Percentiles rank a stretch among this genome's conserved stretches.
Conservation (phyloP, 2,888 invertebrate species). For the Cataglyphis livida region DNA sequence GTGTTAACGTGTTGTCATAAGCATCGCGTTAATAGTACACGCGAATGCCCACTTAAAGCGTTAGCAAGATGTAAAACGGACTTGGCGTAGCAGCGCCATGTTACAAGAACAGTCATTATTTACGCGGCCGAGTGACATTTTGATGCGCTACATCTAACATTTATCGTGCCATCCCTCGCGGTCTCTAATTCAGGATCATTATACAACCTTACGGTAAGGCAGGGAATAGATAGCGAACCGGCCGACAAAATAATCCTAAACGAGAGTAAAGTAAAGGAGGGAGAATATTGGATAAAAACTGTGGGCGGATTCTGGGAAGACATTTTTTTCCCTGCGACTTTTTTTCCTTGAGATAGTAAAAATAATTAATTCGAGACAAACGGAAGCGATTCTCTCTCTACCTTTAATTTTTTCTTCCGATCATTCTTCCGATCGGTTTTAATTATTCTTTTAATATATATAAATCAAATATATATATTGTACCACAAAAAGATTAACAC, state of each 20-base stretch:
- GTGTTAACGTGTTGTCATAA: constrained; percentile 29
- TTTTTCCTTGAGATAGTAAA: not conserved
- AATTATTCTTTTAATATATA: not conserved
- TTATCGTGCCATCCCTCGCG: constrained; percentile 21
- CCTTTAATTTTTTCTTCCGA: not conserved
- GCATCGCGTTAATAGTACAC: constrained; percentile 25
- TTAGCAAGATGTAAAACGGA: constrained; percentile 48
- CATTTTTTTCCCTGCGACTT: not conserved
- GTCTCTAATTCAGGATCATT: constrained; percentile 44
- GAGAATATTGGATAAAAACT: not conserved
- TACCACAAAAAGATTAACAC: not conserved
- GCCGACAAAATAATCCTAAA: constrained; percentile 2
- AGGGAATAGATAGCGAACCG: constrained; percentile 1
- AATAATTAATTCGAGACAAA: constrained; percentile 27
- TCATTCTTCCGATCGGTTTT: not conserved
- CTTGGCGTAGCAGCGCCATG: constrained; percentile 31
- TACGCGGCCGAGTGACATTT: constrained; percentile 16
- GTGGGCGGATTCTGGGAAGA: not conserved
- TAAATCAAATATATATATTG: not conserved
- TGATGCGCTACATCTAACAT: constrained; percentile 41
- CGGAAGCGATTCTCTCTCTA: not conserved
- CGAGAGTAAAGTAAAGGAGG: constrained; percentile 4
- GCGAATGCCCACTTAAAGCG: constrained; percentile 10
- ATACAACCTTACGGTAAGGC: constrained; percentile 13
- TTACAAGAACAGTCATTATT: constrained; percentile 37